Percentiles rank a stretch among this genome's conserved stretches.
Conservation (phyloP, 2,888 invertebrate species). For the Leptopterna dolabrata region DNA sequence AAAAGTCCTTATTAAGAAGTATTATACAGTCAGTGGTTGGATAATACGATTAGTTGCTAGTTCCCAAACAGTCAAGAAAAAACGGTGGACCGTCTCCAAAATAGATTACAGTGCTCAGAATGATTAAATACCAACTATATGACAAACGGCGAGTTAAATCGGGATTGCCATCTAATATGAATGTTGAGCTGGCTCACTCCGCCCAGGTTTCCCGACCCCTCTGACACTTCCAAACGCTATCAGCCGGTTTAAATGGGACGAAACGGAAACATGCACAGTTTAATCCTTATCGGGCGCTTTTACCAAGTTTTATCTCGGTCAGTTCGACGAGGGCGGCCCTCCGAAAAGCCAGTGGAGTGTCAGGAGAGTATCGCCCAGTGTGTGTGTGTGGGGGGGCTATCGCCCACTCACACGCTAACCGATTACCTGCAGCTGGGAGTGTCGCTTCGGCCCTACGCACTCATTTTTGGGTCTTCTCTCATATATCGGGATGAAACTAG, state of each 20-base stretch:
- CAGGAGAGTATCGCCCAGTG: not conserved
- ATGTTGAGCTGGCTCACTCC: not conserved
- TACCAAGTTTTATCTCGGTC: not conserved
- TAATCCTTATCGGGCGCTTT: not conserved
- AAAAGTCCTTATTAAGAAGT: no score
- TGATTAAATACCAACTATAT: not conserved
- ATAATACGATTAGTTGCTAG: no score
- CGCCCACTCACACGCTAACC: not conserved
- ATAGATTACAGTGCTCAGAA: no score
- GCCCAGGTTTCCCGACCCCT: not conserved
- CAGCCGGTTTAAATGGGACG: not conserved
- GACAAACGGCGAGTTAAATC: not conserved
- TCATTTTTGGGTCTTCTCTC: no score
- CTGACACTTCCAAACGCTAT: not conserved
- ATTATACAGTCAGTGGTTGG: no score
- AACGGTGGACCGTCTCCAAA: no score
- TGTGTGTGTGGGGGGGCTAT: not conserved
- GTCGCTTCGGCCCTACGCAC: not conserved
- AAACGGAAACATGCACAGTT: not conserved
- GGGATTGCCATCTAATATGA: not conserved
- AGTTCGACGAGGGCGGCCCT: not conserved
- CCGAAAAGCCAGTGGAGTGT: not conserved
- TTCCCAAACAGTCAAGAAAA: no score
- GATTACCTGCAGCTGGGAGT: not conserved
- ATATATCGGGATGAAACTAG: no score